Percentiles rank a stretch among this genome's conserved stretches.
phyloP scores from a whole-genome alignment of 2,888 invertebrate genomes.

The Acutogordius australiensis region DNA sequence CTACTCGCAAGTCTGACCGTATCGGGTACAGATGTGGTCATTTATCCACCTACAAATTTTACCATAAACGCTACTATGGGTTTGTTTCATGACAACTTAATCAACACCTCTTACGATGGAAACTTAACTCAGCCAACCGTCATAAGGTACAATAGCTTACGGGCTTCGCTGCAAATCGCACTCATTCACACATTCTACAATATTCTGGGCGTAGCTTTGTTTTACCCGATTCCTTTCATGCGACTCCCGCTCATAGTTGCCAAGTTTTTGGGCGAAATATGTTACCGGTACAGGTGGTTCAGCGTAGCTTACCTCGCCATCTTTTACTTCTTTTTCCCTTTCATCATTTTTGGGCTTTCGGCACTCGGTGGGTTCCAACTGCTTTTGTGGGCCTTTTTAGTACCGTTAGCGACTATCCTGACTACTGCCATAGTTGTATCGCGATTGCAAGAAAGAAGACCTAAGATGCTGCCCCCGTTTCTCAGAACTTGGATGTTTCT shows the following conservation, averaged over 20 bases:
- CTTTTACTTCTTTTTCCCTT: constrained; percentile 20
- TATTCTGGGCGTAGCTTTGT: constrained; percentile 26
- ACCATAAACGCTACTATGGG: too few relatives aligned
- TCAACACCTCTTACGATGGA: too few relatives aligned
- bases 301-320: constrained; percentile 24
- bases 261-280: constrained; percentile 27
- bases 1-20: constrained; percentile 27
- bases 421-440: constrained; percentile 20
- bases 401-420: constrained; percentile 16
- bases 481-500: neutral
- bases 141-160: constrained; percentile 19
- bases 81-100: too few relatives aligned
- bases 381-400: constrained; percentile 20
- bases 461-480: constrained; percentile 20
- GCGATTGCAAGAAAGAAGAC: constrained; percentile 20
- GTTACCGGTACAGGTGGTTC: constrained; percentile 30
- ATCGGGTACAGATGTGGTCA: too few relatives aligned
- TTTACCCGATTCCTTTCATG: constrained; percentile 29
- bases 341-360: constrained; percentile 21
- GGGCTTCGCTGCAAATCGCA: constrained; percentile 20
- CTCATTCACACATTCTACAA: constrained; percentile 23
- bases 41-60: too few relatives aligned
- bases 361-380: constrained; percentile 19
- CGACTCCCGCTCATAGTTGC: constrained; percentile 28
- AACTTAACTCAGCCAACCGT: too few relatives aligned